Evolutionary conservation across 2,797 vertebrate genomes (phyloP).

Genomic region (Lepilemur septentrionalis): DNA sequence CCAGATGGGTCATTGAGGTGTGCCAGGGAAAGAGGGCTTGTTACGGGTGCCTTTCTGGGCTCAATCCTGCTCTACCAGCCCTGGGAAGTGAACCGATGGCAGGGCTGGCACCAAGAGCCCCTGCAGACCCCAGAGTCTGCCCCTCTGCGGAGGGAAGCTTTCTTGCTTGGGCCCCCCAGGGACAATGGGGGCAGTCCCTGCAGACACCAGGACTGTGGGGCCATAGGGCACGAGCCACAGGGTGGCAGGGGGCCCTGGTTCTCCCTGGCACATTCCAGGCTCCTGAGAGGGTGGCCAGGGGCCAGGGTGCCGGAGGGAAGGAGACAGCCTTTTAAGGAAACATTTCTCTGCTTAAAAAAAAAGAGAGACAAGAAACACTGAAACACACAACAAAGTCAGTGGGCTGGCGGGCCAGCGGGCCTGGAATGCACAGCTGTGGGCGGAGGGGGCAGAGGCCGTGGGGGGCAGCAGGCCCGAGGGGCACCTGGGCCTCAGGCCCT

Average conservation of each 20-base stretch:
- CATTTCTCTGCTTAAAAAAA: slow-evolving; percentile 71
- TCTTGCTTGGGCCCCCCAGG: neutral
- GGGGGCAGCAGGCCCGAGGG: neutral
- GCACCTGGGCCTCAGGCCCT: neutral
- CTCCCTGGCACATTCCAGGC: slow-evolving; percentile 75
- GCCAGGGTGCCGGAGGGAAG: slow-evolving; percentile 79
- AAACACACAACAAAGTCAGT: slow-evolving; percentile 60
- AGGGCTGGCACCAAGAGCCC: neutral
- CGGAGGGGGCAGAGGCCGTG: neutral
- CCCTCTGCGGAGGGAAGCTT: neutral
- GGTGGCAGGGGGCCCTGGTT: slow-evolving; percentile 45
- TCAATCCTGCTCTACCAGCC: neutral
- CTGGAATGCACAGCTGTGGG: slow-evolving; percentile 54
- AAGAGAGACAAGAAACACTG: slow-evolving; percentile 41
- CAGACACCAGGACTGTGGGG: neutral
- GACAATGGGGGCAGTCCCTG: neutral
- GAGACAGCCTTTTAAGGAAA: slow-evolving; percentile 82
- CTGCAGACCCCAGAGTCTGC: neutral
- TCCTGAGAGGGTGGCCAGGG: slow-evolving; percentile 76
- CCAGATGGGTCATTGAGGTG: neutral
- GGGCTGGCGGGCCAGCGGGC: slow-evolving; percentile 26
- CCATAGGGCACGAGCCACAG: neutral
- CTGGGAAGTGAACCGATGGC: neutral
- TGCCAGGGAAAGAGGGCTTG: neutral
- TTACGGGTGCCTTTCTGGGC: neutral